Evolutionary conservation across 2,888 invertebrate genomes (phyloP), one percentile per base, ranked within the genome.

Genomic region (Drosophila imparisetae): DNA sequence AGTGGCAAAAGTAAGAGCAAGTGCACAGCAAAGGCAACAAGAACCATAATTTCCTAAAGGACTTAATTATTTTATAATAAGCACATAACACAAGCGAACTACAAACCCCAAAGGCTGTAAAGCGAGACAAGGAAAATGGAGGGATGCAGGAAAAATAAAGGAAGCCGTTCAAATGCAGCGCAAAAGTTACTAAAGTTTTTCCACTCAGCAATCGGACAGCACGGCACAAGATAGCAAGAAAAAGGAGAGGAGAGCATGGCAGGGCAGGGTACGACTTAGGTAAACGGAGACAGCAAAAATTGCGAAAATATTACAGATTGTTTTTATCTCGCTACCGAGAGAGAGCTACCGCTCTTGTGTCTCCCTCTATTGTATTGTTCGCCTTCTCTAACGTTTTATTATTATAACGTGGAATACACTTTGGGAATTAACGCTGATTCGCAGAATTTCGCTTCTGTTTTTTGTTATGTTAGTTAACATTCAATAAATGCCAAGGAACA

Each of bases 31-130:
- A 67, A 68, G 65, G 68, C 79, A 84, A 75, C 75, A 83, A 87
- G 65, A 90, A 89, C 84, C 80, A 91, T 84, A 89, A 91, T 91
- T 85, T 89, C 82, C 85, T 86, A 85, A 84, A 90, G 90, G 89
- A 91, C 91, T 90, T 91, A 91, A 90, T 90, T 90, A 90, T 87
- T 91, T 91, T 90, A 91, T 91, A 90, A 90, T 90, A 86, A 90
- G 83, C 86, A 88, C 87, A 90, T 83, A 88, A 87, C 80, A 88
- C 78, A 78, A 63, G 70, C 66, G 69, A 59, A 59, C 63, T 66
- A 58, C 75, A 70, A 60, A 54, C 72, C 81, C 81, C 64, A 63
- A 59, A 57, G 77, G 59, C 80, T 32, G 24, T 24, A 32, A 34
- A 34, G 24, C 32, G 32, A 18, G 32, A 57, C 32, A 36, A 34